Evolutionary conservation across 2,888 invertebrate genomes (phyloP), one percentile per base, ranked within the genome.

Genomic region (Brenthis hecate): DNA sequence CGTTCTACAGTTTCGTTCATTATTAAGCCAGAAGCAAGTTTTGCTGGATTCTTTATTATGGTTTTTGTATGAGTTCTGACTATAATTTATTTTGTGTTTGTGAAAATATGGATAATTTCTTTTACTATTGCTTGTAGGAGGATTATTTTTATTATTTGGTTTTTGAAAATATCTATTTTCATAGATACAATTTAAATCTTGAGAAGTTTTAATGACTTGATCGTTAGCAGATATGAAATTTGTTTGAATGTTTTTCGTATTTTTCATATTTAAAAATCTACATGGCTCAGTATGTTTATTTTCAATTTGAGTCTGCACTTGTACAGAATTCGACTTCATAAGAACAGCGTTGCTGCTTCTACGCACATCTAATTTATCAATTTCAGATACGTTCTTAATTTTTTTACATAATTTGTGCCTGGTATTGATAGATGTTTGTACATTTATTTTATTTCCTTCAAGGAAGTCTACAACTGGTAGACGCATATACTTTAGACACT

Each of bases 381-480:
- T 11, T 16, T 50, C 43, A 14, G n/a, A 54, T 47, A 36, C 3
- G 13, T 13, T 50, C 6, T 16, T 47, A 23, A 32, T 50, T 6
- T 16, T 19, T 58, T 64, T 53, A 16, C 3, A n/a, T 2, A 32
- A 69, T 13, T 69, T 69, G 54, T 47, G 43, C 58, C 48, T 23
- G n/a, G 58, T 48, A 23, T 28, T 48, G 14, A 58, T 48, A 5
- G 58, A 48, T 23, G 48, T 28, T 11, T 43, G 8, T 43, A 13
- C 13, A 23, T 6, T 23, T 60, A 28, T 48, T 50, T 48, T 60
- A 60, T 28, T 60, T 60, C 28, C 48, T 28, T 60, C 28, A 6
- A 48, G 28, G 48, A 60, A 60, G 2, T 28, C 11, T 14, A 60
- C 23, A 13, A 60, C 58, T 48, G 58, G 58, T 11, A 60, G 23